phyloP scores from a whole-genome alignment of 2,113 vertebrate species.

The Microcebus ravelobensis region DNA sequence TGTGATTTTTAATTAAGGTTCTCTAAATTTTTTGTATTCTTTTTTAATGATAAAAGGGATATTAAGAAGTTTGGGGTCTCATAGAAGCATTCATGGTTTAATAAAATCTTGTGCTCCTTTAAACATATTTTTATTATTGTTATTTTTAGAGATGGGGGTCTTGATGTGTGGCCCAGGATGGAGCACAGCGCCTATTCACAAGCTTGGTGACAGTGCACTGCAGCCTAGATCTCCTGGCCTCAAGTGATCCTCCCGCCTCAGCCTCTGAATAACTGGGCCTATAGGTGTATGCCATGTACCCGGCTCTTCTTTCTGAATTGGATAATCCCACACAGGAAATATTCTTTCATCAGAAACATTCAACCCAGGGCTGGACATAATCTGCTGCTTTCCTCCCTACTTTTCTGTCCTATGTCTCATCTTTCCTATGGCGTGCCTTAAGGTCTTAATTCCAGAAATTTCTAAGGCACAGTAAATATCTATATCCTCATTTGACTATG shows the following conservation, averaged over 20 bases:
- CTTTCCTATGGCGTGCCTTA: neutral
- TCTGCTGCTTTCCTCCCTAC: neutral
- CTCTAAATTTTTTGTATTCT: neutral
- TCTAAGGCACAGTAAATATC: neutral
- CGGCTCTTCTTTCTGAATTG: neutral
- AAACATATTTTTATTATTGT: neutral
- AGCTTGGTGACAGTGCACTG: neutral
- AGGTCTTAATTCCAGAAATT: neutral
- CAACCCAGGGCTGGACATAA: neutral
- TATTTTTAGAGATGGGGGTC: neutral
- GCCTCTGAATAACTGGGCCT: neutral
- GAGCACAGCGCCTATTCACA: neutral
- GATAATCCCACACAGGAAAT: neutral
- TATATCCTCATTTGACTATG: neutral
- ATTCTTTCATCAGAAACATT: neutral
- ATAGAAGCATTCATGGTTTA: neutral
- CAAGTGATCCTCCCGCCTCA: neutral
- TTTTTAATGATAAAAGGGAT: neutral
- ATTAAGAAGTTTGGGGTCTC: neutral
- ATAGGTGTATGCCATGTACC: fast-evolving
- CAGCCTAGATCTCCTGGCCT: neutral
- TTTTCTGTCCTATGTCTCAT: neutral
- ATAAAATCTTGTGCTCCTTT: neutral
- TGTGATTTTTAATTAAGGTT: neutral
- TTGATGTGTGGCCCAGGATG: neutral